Conservation (phyloP, 2,113 vertebrate species). For the Forbesichthys agassizii region DNA sequence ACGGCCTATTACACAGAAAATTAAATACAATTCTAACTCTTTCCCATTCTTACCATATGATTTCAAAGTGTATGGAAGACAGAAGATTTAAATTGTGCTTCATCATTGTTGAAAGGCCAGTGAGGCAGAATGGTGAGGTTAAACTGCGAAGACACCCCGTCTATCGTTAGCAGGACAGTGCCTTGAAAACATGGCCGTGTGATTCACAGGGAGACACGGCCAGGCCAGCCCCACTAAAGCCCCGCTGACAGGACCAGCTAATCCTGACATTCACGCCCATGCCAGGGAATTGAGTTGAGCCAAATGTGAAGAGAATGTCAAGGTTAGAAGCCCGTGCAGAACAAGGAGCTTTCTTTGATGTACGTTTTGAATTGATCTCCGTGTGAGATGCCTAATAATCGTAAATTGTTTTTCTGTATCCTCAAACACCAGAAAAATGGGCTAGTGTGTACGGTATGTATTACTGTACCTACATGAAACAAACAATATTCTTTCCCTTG, state of each 20-base stretch:
- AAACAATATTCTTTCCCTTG: too few relatives aligned
- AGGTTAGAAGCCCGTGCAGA: too few relatives aligned
- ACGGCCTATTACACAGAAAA: too few relatives aligned
- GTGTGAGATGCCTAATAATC: too few relatives aligned
- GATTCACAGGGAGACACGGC: slow-evolving; percentile 20
- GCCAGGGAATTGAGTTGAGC: slow-evolving; percentile 16
- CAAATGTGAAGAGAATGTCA: too few relatives aligned
- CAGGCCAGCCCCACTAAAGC: slow-evolving; percentile 18
- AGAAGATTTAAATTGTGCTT: slow-evolving; percentile 16
- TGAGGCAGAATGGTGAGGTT: slow-evolving; percentile 12
- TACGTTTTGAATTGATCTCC: too few relatives aligned
- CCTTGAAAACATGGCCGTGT: too few relatives aligned
- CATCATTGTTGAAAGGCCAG: slow-evolving; percentile 35
- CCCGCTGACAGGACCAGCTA: slow-evolving; percentile 21
- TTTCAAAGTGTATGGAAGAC: slow-evolving; percentile 26
- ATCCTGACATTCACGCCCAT: slow-evolving; percentile 16
- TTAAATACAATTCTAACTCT: not conserved
- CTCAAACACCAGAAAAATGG: too few relatives aligned
- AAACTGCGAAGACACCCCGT: slow-evolving; percentile 34
- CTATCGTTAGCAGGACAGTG: slow-evolving; percentile 29
- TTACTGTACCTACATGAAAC: too few relatives aligned
- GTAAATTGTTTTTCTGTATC: too few relatives aligned
- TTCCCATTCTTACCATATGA: not conserved
- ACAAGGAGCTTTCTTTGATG: too few relatives aligned
- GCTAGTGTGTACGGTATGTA: too few relatives aligned